Evolutionary conservation across 2,113 vertebrate species (phyloP).

Genomic region (Mustela nigripes): DNA sequence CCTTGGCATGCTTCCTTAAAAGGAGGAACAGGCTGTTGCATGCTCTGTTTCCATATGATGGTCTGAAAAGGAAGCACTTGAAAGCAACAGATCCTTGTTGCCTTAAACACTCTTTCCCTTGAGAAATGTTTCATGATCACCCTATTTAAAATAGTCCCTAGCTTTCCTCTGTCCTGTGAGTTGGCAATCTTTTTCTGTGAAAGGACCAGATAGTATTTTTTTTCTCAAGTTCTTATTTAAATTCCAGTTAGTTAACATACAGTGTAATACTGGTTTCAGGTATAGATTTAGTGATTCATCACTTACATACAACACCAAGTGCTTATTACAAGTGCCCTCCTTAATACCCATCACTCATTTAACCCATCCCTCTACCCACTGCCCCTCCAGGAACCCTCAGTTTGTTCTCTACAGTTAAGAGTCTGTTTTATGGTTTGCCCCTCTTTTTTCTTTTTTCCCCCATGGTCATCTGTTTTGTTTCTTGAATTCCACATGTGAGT

Average conservation of each 20-base stretch:
- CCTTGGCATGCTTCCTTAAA: neutral
- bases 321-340: too few relatives aligned
- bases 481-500: too few relatives aligned
- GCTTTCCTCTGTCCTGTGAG: neutral
- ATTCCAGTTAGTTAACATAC: neutral
- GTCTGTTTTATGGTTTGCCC: too few relatives aligned
- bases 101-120: neutral
- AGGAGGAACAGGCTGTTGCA: neutral
- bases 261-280: neutral
- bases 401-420: too few relatives aligned
- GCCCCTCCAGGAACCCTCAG: too few relatives aligned
- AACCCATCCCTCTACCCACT: too few relatives aligned
- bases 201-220: neutral
- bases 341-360: too few relatives aligned
- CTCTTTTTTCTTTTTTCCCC: too few relatives aligned
- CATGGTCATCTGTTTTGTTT: too few relatives aligned
- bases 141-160: neutral
- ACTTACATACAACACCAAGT: too few relatives aligned
- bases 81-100: accelerated
- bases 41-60: neutral
- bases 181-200: neutral
- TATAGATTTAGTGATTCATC: too few relatives aligned
- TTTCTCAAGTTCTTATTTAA: neutral
- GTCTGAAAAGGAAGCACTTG: neutral
- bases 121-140: neutral